Evolutionary conservation across 1,140 invertebrate genomes (phyloP).

Genomic region (Hypsibius dujardini): DNA sequence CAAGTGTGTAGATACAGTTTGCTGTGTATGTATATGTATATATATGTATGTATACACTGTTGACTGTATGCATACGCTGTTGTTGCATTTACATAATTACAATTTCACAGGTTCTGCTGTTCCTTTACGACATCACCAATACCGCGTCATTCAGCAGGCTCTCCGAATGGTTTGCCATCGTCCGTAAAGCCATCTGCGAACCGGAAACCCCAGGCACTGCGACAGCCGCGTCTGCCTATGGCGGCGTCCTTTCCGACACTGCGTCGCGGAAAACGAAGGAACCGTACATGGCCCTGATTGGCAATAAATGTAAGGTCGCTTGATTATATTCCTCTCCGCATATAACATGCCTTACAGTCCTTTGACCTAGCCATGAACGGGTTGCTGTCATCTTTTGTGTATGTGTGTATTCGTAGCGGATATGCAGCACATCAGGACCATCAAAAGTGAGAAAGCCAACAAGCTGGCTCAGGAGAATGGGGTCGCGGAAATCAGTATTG

Average conservation of each 20-base stretch:
- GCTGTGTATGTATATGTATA: too few relatives aligned
- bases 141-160: neutral
- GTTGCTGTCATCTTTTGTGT: too few relatives aligned
- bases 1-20: too few relatives aligned
- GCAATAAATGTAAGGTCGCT: constrained; percentile 4
- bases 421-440: neutral
- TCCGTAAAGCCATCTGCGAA: too few relatives aligned
- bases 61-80: too few relatives aligned
- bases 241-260: neutral
- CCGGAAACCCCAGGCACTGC: too few relatives aligned
- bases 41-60: too few relatives aligned
- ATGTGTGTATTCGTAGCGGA: neutral
- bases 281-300: neutral
- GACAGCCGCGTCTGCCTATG: too few relatives aligned
- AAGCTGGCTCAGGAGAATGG: neutral
- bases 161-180: neutral
- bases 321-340: too few relatives aligned
- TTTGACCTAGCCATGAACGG: too few relatives aligned
- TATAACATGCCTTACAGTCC: too few relatives aligned
- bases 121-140: constrained; percentile 14
- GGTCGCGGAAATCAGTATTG: neutral
- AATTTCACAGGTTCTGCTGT: constrained; percentile 10
- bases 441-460: neutral
- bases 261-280: neutral
- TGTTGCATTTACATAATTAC: too few relatives aligned